Evolutionary conservation across 1,140 invertebrate genomes (phyloP).

Genomic region (Anoplophora glabripennis): DNA sequence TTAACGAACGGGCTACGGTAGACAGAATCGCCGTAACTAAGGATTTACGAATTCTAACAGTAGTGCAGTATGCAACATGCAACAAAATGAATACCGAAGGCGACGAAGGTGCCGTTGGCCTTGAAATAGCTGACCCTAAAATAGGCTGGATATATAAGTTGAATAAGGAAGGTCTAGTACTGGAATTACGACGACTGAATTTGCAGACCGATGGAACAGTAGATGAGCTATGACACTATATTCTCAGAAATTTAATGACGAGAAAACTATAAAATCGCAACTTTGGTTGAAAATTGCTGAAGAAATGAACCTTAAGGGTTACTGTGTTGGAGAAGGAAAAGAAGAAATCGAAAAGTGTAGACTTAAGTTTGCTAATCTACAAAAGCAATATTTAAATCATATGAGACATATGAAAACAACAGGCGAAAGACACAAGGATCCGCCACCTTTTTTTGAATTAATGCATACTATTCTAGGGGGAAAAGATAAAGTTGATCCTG

Average conservation of each 20-base stretch:
- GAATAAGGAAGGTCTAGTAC: no score
- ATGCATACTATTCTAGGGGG: neutral
- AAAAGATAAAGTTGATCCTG: neutral
- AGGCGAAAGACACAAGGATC: neutral
- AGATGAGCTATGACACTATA: no score
- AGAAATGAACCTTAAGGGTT: neutral
- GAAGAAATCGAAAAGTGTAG: neutral
- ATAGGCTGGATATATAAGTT: no score
- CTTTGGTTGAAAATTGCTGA: neutral
- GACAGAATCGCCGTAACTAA: no score
- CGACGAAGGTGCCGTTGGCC: no score
- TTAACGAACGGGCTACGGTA: no score
- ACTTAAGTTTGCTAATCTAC: neutral
- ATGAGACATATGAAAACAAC: neutral
- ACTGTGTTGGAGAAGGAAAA: neutral
- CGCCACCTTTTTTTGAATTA: slow-evolving; percentile 1
- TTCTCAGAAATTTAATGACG: neutral
- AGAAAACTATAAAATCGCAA: neutral
- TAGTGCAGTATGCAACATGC: no score
- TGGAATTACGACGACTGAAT: no score
- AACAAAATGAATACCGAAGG: no score
- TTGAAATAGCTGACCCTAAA: no score
- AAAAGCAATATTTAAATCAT: neutral
- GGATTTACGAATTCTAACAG: no score
- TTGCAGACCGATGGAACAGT: no score